Evolutionary conservation across 2,888 invertebrate genomes (phyloP).

Genomic region (Seira sanloemensis): DNA sequence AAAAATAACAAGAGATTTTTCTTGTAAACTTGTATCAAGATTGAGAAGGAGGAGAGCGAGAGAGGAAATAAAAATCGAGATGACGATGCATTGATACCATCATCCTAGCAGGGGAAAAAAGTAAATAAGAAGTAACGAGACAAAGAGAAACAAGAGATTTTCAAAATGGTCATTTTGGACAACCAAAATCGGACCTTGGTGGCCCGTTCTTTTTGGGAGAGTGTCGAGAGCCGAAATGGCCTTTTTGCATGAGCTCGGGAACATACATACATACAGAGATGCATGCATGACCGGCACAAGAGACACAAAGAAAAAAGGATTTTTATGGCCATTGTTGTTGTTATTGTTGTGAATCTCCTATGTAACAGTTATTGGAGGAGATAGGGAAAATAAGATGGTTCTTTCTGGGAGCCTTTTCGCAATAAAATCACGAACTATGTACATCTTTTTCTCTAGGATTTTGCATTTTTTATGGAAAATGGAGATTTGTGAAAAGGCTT

Average conservation of each 20-base stretch:
- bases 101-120: constrained; percentile 6
- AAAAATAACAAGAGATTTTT: not conserved
- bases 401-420: not conserved
- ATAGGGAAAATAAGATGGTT: not conserved
- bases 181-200: constrained; percentile 72
- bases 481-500: not conserved
- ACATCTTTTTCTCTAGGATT: not conserved
- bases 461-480: not conserved
- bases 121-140: constrained; percentile 34
- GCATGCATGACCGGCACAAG: too few relatives aligned
- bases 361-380: constrained; percentile 2
- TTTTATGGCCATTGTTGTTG: constrained; percentile 27
- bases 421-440: constrained; percentile 35
- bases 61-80: constrained; percentile 19
- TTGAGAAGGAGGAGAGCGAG: constrained; percentile 6
- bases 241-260: constrained; percentile 19
- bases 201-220: constrained; percentile 64
- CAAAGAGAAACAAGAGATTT: constrained; percentile 42
- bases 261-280: not conserved
- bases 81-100: constrained; percentile 10
- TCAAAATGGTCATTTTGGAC: constrained; percentile 65
- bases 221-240: constrained; percentile 60
- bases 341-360: not conserved
- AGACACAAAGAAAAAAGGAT: not conserved
- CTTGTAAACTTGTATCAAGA: constrained; percentile 44